These are phyloP conservation scores for Gobius niger DNA, from an alignment of 2,113 vertebrate species.

Conservation along the genomic window DNA sequence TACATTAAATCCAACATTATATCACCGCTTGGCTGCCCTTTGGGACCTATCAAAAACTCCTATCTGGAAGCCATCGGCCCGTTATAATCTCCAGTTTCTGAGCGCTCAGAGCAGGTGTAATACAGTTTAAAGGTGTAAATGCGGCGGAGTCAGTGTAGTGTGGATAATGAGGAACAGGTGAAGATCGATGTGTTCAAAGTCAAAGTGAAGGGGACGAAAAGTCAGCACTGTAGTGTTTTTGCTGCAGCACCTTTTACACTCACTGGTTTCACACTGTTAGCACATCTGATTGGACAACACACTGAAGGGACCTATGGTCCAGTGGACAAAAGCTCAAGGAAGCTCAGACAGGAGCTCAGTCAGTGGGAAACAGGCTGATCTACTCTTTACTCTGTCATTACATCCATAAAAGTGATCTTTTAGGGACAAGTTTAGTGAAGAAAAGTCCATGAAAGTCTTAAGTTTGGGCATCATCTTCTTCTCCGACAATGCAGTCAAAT, in stretches of 20 bases:
- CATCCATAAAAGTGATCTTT: no score
- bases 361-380: not conserved
- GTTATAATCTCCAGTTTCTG: not conserved
- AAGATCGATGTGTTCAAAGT: slow-evolving; percentile 34
- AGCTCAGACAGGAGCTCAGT: not conserved
- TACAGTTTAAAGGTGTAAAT: slow-evolving; percentile 8
- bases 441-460: no score
- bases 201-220: slow-evolving; percentile 2
- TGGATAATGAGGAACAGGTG: slow-evolving; percentile 14
- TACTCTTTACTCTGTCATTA: no score
- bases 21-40: not conserved
- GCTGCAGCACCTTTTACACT: slow-evolving; percentile 38
- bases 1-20: not conserved
- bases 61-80: not conserved
- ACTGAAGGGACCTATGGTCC: not conserved
- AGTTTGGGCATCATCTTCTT: no score
- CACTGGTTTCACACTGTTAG: slow-evolving; percentile 32
- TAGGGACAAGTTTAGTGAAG: no score
- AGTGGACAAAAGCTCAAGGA: not conserved
- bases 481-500: no score
- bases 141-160: not conserved
- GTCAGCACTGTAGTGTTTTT: slow-evolving; percentile 22
- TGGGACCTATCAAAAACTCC: not conserved
- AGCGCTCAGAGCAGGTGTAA: not conserved
- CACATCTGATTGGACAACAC: slow-evolving; percentile 10